phyloP scores from a whole-genome alignment of 2,888 invertebrate species.

The Erpobdella octoculata region DNA sequence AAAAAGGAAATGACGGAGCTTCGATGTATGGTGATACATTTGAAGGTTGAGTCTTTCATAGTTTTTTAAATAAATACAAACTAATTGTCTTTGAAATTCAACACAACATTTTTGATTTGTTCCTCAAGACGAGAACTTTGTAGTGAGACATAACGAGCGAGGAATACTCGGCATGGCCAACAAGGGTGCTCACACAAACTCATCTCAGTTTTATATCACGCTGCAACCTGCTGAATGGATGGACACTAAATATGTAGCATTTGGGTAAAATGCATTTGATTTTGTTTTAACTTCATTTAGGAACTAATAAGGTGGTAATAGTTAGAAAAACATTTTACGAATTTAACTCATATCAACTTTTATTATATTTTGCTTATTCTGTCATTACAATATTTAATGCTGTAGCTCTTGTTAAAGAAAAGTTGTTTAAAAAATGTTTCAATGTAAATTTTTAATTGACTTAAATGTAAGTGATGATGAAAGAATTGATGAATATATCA shows the following conservation, averaged over 20 bases:
- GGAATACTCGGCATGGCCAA: constrained; percentile 69
- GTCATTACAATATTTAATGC: constrained; percentile 27
- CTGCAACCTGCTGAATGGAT: constrained; percentile 64
- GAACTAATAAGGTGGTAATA: not conserved
- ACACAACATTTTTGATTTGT: not conserved
- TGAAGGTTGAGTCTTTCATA: constrained; percentile 44
- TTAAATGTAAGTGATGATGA: not conserved
- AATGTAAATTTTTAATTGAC: not conserved
- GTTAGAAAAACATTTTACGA: not conserved
- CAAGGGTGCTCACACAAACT: constrained; percentile 63
- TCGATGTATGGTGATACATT: constrained; percentile 50
- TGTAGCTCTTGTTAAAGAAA: not conserved
- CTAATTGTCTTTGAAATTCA: not conserved
- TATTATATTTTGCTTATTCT: not conserved
- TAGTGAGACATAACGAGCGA: constrained; percentile 60
- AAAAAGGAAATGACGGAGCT: constrained; percentile 51
- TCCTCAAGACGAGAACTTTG: constrained; percentile 62
- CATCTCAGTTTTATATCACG: constrained; percentile 65
- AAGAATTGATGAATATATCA: not conserved
- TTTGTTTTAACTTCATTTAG: not conserved
- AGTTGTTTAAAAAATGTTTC: not conserved
- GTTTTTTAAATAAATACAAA: not conserved
- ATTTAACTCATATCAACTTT: not conserved
- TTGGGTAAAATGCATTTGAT: constrained; percentile 56
- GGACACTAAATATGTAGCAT: constrained; percentile 66